Percentiles rank a stretch among this genome's conserved stretches.
These are phyloP conservation scores for Ptychochromis oligacanthus DNA, from an alignment of 2,113 vertebrate species.

Conservation along the genomic window DNA sequence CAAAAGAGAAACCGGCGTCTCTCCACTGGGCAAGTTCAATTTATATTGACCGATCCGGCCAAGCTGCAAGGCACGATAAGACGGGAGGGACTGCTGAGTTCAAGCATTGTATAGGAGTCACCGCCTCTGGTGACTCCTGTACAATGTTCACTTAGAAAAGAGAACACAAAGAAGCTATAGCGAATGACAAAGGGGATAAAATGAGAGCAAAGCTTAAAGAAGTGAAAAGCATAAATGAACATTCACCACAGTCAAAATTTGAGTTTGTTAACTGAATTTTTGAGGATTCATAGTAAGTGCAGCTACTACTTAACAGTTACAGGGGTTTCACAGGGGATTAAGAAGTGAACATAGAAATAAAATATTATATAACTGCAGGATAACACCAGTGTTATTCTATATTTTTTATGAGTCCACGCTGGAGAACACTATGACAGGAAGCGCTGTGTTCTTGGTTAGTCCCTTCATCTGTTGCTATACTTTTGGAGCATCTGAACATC, in stretches of 20 bases:
- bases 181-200: conserved; percentile 22
- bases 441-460: no score
- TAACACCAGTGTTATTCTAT: not conserved
- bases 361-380: not conserved
- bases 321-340: not conserved
- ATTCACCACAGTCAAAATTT: not conserved
- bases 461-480: not conserved
- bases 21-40: conserved; percentile 79
- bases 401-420: not conserved
- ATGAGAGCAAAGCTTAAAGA: not conserved
- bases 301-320: not conserved
- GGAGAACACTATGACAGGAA: no score
- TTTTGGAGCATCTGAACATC: not conserved
- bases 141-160: conserved; percentile 21
- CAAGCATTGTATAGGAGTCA: conserved; percentile 57
- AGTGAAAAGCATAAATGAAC: conserved; percentile 1
- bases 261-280: not conserved
- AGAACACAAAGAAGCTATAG: conserved; percentile 27
- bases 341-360: not conserved
- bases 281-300: not conserved
- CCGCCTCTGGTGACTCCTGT: conserved; percentile 34
- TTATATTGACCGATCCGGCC: conserved; percentile 79
- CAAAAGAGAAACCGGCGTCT: conserved; percentile 83
- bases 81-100: conserved; percentile 56
- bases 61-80: conserved; percentile 81